phyloP scores from a whole-genome alignment of 2,888 invertebrate genomes.

The Tipula unca region DNA sequence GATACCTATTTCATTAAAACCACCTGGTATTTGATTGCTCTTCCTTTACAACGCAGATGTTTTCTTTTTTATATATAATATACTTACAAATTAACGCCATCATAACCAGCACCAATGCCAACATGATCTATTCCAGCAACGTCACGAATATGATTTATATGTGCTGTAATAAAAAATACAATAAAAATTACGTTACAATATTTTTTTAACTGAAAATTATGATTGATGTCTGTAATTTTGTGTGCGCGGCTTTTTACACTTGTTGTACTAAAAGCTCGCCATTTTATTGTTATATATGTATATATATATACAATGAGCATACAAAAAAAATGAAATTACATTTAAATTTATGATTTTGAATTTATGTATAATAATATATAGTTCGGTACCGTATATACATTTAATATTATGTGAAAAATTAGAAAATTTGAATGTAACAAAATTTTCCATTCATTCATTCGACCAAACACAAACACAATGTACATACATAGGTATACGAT shows the following conservation, averaged over 20 bases:
- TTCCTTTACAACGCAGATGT: not conserved
- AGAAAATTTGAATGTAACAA: not conserved
- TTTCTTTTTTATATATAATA: not conserved
- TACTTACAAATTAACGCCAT: conserved; percentile 85
- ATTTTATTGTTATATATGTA: not conserved
- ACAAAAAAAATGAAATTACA: not conserved
- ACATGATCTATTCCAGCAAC: conserved; percentile 81
- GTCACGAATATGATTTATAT: conserved; percentile 80
- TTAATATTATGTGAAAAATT: not conserved
- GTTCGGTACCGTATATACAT: not conserved
- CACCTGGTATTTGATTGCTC: too few relatives aligned
- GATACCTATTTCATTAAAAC: too few relatives aligned
- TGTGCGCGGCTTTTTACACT: not conserved
- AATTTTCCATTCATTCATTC: not conserved
- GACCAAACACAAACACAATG: not conserved
- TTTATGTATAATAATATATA: not conserved
- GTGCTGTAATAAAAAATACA: conserved; percentile 56
- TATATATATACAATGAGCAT: not conserved
- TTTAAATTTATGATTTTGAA: not conserved
- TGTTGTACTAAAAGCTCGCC: not conserved
- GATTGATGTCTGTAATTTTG: not conserved
- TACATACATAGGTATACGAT: too few relatives aligned
- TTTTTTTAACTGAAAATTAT: not conserved
- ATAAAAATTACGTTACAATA: not conserved
- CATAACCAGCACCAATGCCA: conserved; percentile 81